phyloP scores from a whole-genome alignment of 2,113 vertebrate species.

The Pelecanus crispus region DNA sequence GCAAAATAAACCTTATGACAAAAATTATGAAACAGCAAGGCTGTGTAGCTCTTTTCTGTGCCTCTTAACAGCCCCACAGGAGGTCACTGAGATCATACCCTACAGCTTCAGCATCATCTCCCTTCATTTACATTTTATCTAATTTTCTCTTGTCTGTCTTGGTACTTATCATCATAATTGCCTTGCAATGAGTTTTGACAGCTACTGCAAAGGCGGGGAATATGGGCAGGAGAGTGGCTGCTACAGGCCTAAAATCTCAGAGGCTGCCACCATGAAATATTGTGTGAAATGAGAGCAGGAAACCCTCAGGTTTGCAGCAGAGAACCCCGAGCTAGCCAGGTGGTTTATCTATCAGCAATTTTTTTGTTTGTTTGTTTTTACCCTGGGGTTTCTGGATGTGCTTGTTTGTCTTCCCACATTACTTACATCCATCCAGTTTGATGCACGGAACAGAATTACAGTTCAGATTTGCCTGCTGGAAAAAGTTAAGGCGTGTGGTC shows the following conservation, averaged over 20 bases:
- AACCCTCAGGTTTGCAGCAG: neutral
- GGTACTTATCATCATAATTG: slow-evolving; percentile 14
- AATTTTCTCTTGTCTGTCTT: neutral
- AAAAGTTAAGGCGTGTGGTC: neutral
- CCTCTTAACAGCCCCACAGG: neutral
- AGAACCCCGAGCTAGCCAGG: neutral
- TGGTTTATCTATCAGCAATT: neutral
- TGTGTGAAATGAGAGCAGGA: neutral
- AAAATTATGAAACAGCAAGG: neutral
- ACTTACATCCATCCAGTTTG: neutral
- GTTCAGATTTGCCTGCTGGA: neutral
- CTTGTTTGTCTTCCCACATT: neutral
- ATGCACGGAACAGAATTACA: neutral
- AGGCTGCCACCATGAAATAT: neutral
- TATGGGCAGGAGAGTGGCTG: neutral
- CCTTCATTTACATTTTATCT: slow-evolving; percentile 38
- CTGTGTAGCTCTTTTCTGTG: neutral
- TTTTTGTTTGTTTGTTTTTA: neutral
- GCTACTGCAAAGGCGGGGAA: neutral
- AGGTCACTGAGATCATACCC: neutral
- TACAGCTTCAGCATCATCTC: neutral
- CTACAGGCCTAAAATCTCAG: neutral
- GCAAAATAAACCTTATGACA: neutral
- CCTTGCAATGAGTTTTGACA: slow-evolving; percentile 32
- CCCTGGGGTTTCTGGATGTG: neutral